These are phyloP conservation scores for Parus major DNA, from an alignment of 2,113 vertebrate genomes.

Conservation along the genomic window DNA sequence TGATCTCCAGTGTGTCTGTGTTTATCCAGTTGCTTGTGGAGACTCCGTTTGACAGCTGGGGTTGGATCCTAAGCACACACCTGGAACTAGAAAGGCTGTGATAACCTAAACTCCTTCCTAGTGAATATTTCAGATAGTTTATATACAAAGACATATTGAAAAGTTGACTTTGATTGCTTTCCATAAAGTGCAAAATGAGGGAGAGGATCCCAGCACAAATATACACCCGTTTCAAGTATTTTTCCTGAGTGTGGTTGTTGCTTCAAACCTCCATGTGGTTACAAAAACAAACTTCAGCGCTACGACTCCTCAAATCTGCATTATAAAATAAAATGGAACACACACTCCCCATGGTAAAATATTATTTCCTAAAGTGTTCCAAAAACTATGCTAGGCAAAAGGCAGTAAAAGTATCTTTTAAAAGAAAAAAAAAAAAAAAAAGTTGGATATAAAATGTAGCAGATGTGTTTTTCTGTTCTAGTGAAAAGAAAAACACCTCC, in stretches of 20 bases:
- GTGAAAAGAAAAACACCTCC: constrained; percentile 4
- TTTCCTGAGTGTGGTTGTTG: constrained; percentile 31
- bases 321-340: constrained; percentile 56
- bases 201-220: constrained; percentile 31
- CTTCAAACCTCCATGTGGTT: constrained; percentile 30
- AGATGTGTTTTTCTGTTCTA: constrained; percentile 58
- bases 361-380: constrained; percentile 39
- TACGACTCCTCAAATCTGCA: constrained; percentile 27
- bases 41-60: not conserved
- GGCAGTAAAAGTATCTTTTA: constrained; percentile 52
- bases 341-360: constrained; percentile 46
- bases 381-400: constrained; percentile 26
- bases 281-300: constrained; percentile 49
- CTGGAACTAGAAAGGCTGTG: not conserved
- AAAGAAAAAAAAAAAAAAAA: not conserved
- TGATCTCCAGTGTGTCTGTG: not conserved
- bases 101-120: not conserved
- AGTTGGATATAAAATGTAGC: constrained; percentile 34
- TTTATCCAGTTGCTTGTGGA: not conserved
- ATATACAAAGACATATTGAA: not conserved
- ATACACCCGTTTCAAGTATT: not conserved
- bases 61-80: not conserved
- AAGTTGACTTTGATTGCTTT: not conserved
- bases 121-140: not conserved
- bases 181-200: not conserved